Evolutionary conservation across 1,140 invertebrate species (phyloP).

Genomic region (Galleria mellonella): DNA sequence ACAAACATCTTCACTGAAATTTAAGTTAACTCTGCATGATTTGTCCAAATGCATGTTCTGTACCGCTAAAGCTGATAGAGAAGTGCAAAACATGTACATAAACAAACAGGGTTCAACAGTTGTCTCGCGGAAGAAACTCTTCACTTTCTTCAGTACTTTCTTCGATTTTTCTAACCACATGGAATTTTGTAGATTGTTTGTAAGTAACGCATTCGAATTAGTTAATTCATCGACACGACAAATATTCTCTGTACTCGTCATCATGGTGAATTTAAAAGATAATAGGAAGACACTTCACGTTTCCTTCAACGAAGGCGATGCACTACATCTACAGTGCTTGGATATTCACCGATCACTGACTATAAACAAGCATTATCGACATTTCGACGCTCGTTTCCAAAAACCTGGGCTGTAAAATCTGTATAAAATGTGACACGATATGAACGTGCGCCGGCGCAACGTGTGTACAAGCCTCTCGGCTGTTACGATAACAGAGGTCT

Average conservation of each 20-base stretch:
- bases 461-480: slow-evolving; percentile 42
- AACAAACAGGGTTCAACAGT: slow-evolving; percentile 65
- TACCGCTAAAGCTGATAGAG: slow-evolving; percentile 54
- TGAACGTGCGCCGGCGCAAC: slow-evolving; percentile 31
- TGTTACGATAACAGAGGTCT: slow-evolving; percentile 57
- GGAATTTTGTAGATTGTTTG: slow-evolving; percentile 23
- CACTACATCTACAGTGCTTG: background rate
- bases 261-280: slow-evolving; percentile 21
- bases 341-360: slow-evolving; percentile 15
- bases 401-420: slow-evolving; percentile 57
- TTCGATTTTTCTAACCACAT: slow-evolving; percentile 53
- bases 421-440: slow-evolving; percentile 47
- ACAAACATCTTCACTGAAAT: slow-evolving; percentile 75
- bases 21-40: slow-evolving; percentile 78
- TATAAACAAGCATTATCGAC: slow-evolving; percentile 32
- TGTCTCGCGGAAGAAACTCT: slow-evolving; percentile 40
- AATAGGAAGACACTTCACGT: background rate
- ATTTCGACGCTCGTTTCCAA: slow-evolving; percentile 46
- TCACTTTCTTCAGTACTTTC: slow-evolving; percentile 39
- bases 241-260: slow-evolving; percentile 35
- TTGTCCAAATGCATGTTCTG: slow-evolving; percentile 70
- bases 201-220: slow-evolving; percentile 51
- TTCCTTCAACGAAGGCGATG: background rate
- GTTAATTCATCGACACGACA: slow-evolving; percentile 42
- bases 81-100: slow-evolving; percentile 58